Percentiles rank a stretch among this genome's conserved stretches.
These are phyloP conservation scores for Geopemphigus sp. DNA, from an alignment of 1,140 invertebrate species.

Conservation along the genomic window DNA sequence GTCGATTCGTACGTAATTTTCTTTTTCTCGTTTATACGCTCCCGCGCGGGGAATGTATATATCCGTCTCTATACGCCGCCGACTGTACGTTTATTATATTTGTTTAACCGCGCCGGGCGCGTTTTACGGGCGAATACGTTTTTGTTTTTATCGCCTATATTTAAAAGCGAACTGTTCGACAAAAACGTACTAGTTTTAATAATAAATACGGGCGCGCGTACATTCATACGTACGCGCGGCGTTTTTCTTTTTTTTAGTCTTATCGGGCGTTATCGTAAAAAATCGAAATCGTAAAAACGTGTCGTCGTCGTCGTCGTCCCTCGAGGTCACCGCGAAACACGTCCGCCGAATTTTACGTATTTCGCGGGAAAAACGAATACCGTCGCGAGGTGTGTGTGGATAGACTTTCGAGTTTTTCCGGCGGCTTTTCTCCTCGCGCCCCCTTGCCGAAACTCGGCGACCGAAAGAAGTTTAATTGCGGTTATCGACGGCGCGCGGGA, in stretches of 20 bases:
- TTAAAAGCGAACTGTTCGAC: not conserved
- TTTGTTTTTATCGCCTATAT: not conserved
- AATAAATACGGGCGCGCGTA: not conserved
- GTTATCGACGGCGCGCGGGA: too few species aligned
- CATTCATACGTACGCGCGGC: not conserved
- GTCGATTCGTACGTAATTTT: not conserved
- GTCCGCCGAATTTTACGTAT: too few species aligned
- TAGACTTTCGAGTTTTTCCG: conserved; percentile 11
- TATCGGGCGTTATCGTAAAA: conserved; percentile 32
- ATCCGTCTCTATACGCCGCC: too few species aligned
- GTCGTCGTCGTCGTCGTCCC: not conserved
- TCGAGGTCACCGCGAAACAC: not conserved
- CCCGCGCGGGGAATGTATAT: too few species aligned
- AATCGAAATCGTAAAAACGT: conserved; percentile 27
- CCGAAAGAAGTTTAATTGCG: conserved; percentile 37
- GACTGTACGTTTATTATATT: conserved; percentile 38
- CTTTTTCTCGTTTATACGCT: not conserved
- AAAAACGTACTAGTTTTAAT: conserved; percentile 25
- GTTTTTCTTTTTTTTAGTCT: too few species aligned
- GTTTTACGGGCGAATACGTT: conserved; percentile 42
- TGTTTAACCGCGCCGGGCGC: conserved; percentile 28
- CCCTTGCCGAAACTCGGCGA: not conserved
- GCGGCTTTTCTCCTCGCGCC: not conserved
- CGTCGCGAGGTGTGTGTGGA: too few species aligned
- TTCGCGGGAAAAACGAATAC: conserved; percentile 34